Base-by-base conservation (phyloP, 2,797 vertebrate species). In the Danionella dracula region DNA sequence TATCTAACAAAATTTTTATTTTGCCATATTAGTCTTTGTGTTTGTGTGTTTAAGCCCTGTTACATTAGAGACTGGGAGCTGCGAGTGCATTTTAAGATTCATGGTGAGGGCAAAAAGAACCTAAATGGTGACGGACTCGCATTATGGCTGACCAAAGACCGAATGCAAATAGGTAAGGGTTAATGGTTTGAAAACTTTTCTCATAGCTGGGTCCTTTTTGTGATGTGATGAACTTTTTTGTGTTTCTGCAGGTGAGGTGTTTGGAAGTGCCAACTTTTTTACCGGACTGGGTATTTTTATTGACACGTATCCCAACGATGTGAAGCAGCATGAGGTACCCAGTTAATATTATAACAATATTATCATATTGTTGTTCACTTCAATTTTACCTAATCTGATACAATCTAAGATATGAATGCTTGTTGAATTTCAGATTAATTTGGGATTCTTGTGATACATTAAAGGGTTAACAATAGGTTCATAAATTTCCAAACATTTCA, bases 251-350 rank as follows among this genome's bases (percentile, higher is more conserved):
- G 95, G 96, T 50, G 88, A 93, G 2, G 95, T 94, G 35, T 99
- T 98, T 76, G 96, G 96, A 23, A 99, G 90, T 87, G 90, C 89
- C 82, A 92, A 98, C 82, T 83, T 89, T 61, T 98, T 98, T 78
- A 76, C 89, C 55, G 95, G 96, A 42, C 86, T 98, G 64, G 95
- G 92, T 6, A 81, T 99, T 61, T 96, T 99, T 38, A 81, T 98
- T 79, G 96, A 99, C 85, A 98, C 95, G 0, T 98, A 98, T 53
- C 92, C 93, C 7, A 99, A 98, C 2, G 90, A 94, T 65, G 92
- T 94, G 76, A 97, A 93, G 72, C 90, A 85, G 72, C 91, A 93
- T 61, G 94, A 98, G 84, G 96, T 98, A 87, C 0, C 13, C 6
- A 17, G 8, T 9, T 5, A 29, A 29, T n/a, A 16, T 29, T 23